A percentile compares a stretch with the other conserved stretches of the same genome.
These are phyloP conservation scores for Ibycter americanus DNA, from an alignment of 2,797 vertebrate species.

Conservation along the genomic window DNA sequence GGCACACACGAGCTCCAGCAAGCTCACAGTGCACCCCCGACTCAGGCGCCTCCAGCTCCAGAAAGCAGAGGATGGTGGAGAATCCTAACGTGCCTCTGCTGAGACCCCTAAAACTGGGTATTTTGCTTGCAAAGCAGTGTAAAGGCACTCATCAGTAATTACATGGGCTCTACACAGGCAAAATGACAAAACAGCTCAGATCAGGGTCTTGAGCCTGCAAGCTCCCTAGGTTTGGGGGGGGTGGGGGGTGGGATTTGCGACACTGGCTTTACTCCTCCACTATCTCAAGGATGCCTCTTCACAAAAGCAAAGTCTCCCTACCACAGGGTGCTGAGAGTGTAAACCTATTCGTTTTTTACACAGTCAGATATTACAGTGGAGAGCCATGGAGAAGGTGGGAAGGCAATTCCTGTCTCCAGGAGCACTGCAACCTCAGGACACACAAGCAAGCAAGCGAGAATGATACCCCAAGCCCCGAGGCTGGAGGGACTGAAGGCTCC, in stretches of 20 bases:
- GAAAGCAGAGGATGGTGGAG: neutral
- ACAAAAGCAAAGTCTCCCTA: rapidly evolving
- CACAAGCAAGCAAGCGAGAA: rapidly evolving
- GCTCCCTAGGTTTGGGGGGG: neutral
- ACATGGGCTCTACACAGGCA: neutral
- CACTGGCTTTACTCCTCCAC: neutral
- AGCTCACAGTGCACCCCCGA: neutral
- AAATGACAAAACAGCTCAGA: neutral
- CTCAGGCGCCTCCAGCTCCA: neutral
- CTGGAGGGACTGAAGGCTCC: neutral
- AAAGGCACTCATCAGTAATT: neutral
- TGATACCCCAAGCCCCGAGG: rapidly evolving
- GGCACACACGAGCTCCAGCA: rapidly evolving
- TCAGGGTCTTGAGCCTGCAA: rapidly evolving
- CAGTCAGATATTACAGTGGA: neutral
- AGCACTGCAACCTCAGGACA: rapidly evolving
- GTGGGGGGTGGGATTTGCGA: neutral
- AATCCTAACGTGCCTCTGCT: neutral
- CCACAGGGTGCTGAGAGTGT: neutral
- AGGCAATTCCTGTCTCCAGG: neutral
- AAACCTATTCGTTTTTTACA: neutral
- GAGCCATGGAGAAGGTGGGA: neutral
- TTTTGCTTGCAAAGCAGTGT: neutral
- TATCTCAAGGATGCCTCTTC: neutral
- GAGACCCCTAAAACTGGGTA: neutral